Base-by-base conservation (phyloP, 2,888 invertebrate genomes). In the Alsophila aescularia region DNA sequence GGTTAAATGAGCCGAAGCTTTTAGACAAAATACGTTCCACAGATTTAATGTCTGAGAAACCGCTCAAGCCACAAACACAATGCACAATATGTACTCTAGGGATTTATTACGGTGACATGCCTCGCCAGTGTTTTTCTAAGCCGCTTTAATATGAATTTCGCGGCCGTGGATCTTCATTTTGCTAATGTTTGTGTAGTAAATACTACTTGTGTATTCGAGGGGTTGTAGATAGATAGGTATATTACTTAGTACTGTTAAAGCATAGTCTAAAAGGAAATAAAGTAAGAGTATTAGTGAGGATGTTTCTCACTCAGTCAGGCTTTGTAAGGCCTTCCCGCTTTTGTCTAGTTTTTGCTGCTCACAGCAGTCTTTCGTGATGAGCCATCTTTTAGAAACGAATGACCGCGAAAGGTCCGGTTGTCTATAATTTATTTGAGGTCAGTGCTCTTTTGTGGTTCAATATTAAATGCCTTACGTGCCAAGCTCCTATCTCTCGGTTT, bases 1-100 rank as follows among this genome's bases (percentile, higher is more conserved):
- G 72, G 73, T 75, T 81, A 76, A 81, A 85, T 81, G 81, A 76
- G 80, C 68, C 70, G 81, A 87, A 84, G 85, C 87, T 87, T 86
- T 87, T 83, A 87, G 83, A 79, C 78, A 70, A 72, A 80, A 81
- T 81, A 81, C 73, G 79, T 77, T 79, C 66, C 66, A 64, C 58
- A 73, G 75, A 79, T 83, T 80, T 78, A 74, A 79, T 72, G 70
- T 66, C 69, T 73, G 69, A 64, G 71, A 69, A 65, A 67, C 58
- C 64, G 70, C 67, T 73, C 71, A 68, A 57, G 66, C 70, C 67
- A 72, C 73, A 73, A 74, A 75, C 64, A 78, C 72, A 75, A 73
- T 79, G 73, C 69, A 68, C 62, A 70, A 70, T 74, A 71, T 81
- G 77, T 76, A 66, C 72, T 64, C 58, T 34, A 21, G 47, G 67